phyloP scores from a whole-genome alignment of 1,140 invertebrate genomes.

The Cydia splendana region DNA sequence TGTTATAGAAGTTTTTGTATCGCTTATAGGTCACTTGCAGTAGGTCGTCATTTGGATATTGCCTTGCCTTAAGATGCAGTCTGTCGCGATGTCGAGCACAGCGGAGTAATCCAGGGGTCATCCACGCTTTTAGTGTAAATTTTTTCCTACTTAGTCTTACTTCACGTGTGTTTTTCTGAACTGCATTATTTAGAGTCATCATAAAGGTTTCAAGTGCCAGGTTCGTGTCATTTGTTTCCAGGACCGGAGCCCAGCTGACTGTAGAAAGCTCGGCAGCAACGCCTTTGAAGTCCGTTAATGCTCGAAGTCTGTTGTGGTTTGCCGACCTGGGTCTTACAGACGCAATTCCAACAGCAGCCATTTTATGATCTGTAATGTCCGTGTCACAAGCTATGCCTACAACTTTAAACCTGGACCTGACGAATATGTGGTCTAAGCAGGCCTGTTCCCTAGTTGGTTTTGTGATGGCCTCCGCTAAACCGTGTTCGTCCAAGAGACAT shows the following conservation, averaged over 20 bases:
- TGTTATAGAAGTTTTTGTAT: background rate
- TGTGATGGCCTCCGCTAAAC: conserved; percentile 2
- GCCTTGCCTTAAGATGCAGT: background rate
- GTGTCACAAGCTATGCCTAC: background rate
- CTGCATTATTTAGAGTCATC: too few relatives aligned
- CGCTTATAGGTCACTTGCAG: background rate
- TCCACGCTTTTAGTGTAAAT: background rate
- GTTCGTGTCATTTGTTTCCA: background rate
- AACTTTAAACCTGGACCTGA: background rate
- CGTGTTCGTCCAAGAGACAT: too few relatives aligned
- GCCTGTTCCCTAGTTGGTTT: background rate
- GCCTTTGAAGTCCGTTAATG: background rate
- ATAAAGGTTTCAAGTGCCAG: background rate
- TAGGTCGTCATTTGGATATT: background rate
- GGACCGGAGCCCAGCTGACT: background rate
- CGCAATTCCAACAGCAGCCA: background rate
- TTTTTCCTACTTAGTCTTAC: background rate
- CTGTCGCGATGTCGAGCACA: conserved; percentile 6
- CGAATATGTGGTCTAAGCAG: conserved; percentile 5
- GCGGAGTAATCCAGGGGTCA: conserved; percentile 1
- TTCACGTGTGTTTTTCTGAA: background rate
- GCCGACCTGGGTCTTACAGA: background rate
- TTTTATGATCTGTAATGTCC: background rate
- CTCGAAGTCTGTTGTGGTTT: background rate
- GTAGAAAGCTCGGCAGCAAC: background rate